A percentile compares a stretch with the other conserved stretches of the same genome.
These are phyloP conservation scores for Pomatorhinus ruficollis DNA, from an alignment of 2,113 vertebrate species.

Conservation along the genomic window DNA sequence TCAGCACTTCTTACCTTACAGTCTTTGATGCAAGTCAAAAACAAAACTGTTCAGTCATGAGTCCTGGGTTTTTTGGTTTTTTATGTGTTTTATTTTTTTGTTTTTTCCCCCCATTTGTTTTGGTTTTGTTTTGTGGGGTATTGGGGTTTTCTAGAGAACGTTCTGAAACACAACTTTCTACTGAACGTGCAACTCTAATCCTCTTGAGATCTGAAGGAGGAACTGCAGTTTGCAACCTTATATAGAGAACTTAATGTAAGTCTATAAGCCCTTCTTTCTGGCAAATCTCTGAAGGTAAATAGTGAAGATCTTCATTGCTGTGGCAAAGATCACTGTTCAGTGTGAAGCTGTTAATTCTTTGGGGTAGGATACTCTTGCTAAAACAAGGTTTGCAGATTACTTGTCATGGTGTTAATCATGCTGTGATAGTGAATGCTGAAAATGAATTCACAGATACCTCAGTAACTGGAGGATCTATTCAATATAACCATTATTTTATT, in stretches of 20 bases:
- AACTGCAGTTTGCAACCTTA: background rate
- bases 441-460: background rate
- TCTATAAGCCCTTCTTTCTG: background rate
- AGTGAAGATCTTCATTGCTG: background rate
- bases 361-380: background rate
- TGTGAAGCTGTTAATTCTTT: background rate
- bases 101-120: background rate
- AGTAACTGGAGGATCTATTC: background rate
- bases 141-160: background rate
- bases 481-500: background rate
- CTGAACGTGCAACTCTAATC: accelerated
- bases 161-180: background rate
- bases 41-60: background rate
- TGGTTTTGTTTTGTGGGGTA: background rate
- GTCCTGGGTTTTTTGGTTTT: background rate
- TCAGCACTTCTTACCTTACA: background rate
- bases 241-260: background rate
- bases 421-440: background rate
- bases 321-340: background rate
- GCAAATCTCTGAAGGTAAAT: background rate
- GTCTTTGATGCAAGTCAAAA: background rate
- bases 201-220: background rate
- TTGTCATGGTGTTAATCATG: background rate
- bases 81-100: too few species aligned
- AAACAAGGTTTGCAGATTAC: background rate